A percentile compares a stretch with the other conserved stretches of the same genome.
These are phyloP conservation scores for Stenodema calcarata DNA, from an alignment of 2,888 invertebrate species.

Conservation along the genomic window DNA sequence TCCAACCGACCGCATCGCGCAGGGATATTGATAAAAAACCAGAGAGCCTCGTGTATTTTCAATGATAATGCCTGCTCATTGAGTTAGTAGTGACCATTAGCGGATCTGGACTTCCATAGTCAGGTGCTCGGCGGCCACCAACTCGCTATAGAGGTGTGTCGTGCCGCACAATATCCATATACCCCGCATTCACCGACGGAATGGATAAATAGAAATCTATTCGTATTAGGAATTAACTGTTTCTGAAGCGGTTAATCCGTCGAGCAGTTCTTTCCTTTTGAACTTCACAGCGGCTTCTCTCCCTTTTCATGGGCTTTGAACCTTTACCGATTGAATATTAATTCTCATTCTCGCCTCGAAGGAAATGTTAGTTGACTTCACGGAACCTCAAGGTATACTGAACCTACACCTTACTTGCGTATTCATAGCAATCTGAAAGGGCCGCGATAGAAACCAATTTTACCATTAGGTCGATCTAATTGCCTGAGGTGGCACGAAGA, in stretches of 20 bases:
- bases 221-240: slow-evolving; percentile 32
- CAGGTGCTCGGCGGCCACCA: neutral
- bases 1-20: neutral
- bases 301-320: slow-evolving; percentile 1
- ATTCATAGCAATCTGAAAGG: neutral
- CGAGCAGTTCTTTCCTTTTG: neutral
- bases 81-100: slow-evolving; percentile 23
- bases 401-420: neutral
- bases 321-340: slow-evolving; percentile 24
- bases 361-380: neutral
- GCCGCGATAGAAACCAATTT: neutral
- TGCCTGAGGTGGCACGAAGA: too few relatives aligned
- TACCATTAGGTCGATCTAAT: neutral
- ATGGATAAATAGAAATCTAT: slow-evolving; percentile 12
- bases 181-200: slow-evolving; percentile 6
- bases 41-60: neutral
- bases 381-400: neutral
- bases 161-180: neutral
- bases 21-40: neutral
- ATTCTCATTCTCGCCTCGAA: slow-evolving; percentile 3
- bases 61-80: slow-evolving; percentile 23
- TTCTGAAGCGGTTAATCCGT: slow-evolving; percentile 8
- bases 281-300: neutral
- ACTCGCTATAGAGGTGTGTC: neutral
- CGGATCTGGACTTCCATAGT: slow-evolving; percentile 6